Percentiles rank a stretch among this genome's conserved stretches.
phyloP scores from a whole-genome alignment of 1,140 invertebrate species.

The Trialeurodes vaporariorum region DNA sequence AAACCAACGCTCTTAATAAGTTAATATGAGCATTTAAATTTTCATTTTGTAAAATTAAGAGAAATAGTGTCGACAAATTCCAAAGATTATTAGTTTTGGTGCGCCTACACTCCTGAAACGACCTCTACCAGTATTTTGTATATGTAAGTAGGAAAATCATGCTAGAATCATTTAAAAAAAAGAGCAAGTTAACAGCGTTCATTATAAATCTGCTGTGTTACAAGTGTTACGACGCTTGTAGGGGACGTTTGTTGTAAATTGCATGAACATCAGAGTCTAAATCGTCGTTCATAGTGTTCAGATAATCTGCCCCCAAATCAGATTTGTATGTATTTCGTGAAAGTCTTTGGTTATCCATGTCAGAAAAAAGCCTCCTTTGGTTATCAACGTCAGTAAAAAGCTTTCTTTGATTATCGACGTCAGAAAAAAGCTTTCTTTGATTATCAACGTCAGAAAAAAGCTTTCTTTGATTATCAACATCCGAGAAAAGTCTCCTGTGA shows the following conservation, averaged over 20 bases:
- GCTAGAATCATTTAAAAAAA: too few species aligned
- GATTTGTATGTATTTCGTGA: slow-evolving; percentile 2
- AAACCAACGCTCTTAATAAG: too few species aligned
- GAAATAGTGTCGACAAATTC: too few species aligned
- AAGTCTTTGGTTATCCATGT: neutral
- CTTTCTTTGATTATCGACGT: neutral
- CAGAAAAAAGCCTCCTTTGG: slow-evolving; percentile 14
- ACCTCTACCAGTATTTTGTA: too few species aligned
- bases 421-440: slow-evolving; percentile 13
- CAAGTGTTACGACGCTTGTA: neutral
- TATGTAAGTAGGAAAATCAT: too few species aligned
- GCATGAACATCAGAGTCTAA: slow-evolving; percentile 26
- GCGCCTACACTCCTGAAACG: too few species aligned
- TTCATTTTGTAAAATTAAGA: too few species aligned
- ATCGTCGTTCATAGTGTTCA: slow-evolving; percentile 25
- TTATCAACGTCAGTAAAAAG: slow-evolving; percentile 11
- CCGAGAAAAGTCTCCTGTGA: slow-evolving; percentile 7
- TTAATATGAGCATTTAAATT: too few species aligned
- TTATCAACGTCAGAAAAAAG: slow-evolving; percentile 10
- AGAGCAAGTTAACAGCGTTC: too few species aligned
- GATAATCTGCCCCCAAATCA: slow-evolving; percentile 24
- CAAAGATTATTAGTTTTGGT: too few species aligned
- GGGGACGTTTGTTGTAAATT: slow-evolving; percentile 26
- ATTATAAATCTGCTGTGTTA: too few species aligned
- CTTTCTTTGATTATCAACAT: neutral